These are phyloP conservation scores for Fistularia tabacaria DNA, from an alignment of 2,797 vertebrate species.

Conservation along the genomic window DNA sequence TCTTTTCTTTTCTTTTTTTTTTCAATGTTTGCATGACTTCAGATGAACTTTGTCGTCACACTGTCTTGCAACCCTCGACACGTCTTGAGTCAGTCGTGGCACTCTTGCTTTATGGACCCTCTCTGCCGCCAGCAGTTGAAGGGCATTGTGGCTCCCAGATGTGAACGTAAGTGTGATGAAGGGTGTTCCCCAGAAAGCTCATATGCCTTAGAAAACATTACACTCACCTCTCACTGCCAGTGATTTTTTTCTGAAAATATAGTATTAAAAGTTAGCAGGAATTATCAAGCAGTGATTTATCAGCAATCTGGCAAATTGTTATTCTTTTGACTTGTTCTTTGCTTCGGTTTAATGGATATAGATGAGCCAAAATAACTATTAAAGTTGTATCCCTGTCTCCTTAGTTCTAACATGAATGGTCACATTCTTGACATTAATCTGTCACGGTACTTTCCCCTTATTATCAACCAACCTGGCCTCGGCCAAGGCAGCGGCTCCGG, in stretches of 20 bases:
- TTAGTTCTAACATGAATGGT: constrained; percentile 19
- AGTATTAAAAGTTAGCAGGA: no score
- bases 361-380: constrained; percentile 6
- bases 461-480: constrained; percentile 13
- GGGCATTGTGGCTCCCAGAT: constrained; percentile 24
- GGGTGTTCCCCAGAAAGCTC: constrained; percentile 30
- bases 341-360: no score
- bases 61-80: background rate
- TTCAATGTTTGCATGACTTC: background rate
- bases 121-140: background rate
- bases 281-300: no score
- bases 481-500: constrained; percentile 3
- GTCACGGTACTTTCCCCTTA: constrained; percentile 26
- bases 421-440: constrained; percentile 44
- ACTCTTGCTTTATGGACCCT: background rate
- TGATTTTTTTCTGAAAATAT: no score
- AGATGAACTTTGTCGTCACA: background rate
- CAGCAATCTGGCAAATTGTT: no score
- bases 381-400: constrained; percentile 1
- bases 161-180: constrained; percentile 27
- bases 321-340: no score
- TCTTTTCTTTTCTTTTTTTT: no score
- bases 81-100: background rate
- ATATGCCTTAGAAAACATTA: constrained; percentile 1
- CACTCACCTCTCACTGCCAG: constrained; percentile 19